These are phyloP conservation scores for Gopherus flavomarginatus DNA, from an alignment of 2,113 vertebrate genomes.

Conservation along the genomic window DNA sequence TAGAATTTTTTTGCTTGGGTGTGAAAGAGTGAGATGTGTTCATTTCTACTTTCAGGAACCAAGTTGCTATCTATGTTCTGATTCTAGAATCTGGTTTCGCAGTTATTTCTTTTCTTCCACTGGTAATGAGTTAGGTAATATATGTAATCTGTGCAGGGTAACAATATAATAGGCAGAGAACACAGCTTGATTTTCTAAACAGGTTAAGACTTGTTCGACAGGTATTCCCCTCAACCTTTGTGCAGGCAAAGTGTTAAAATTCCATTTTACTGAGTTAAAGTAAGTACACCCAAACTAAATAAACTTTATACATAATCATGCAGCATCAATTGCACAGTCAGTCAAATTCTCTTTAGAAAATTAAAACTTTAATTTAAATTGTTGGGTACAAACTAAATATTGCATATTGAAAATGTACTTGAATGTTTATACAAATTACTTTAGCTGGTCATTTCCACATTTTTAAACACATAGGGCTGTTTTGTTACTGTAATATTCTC, in stretches of 20 bases:
- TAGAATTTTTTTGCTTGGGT: not conserved
- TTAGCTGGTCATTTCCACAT: not conserved
- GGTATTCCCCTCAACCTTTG: not conserved
- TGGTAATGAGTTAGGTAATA: no score
- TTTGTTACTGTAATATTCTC: not conserved
- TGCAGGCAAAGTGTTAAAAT: not conserved
- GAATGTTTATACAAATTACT: not conserved
- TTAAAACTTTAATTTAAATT: not conserved
- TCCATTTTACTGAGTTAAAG: not conserved
- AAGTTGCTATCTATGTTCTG: not conserved
- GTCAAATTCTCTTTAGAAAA: not conserved
- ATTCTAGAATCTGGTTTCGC: not conserved
- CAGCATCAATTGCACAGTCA: not conserved
- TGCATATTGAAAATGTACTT: not conserved
- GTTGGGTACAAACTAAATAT: not conserved
- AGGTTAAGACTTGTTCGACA: not conserved
- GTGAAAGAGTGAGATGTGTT: not conserved
- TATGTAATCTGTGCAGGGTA: not conserved
- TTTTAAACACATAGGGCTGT: not conserved
- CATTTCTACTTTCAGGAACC: not conserved
- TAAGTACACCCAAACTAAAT: not conserved
- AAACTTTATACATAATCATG: no score
- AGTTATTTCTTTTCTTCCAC: not conserved
- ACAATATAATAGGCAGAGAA: not conserved
- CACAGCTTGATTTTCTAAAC: not conserved